Percentiles rank a stretch among this genome's conserved stretches.
Evolutionary conservation across 2,113 vertebrate genomes (phyloP).

Genomic region (Pogonocichla stellata): DNA sequence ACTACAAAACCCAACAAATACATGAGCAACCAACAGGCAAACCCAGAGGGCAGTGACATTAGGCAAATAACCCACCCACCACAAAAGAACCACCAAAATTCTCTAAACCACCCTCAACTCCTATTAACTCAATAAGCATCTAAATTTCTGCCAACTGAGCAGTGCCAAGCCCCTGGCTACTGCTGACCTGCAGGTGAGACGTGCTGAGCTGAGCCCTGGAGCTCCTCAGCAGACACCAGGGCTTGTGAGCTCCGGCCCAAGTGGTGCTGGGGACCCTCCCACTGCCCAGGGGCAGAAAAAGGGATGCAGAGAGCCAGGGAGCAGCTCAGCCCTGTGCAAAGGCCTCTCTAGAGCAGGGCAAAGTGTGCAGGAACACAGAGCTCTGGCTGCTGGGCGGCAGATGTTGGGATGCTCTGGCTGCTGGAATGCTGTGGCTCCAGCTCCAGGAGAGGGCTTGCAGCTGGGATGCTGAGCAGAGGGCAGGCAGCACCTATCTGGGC

Average conservation of each 20-base stretch:
- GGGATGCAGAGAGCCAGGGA: rapidly evolving
- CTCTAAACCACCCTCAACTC: not conserved
- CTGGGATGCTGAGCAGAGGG: not conserved
- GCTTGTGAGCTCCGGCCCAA: not conserved
- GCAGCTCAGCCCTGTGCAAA: not conserved
- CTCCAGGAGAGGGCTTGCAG: not conserved
- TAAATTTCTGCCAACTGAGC: not conserved
- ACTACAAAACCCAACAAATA: not conserved
- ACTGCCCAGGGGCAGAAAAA: no score
- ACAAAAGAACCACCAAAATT: rapidly evolving
- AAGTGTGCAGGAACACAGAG: not conserved
- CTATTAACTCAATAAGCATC: not conserved
- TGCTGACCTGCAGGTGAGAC: not conserved
- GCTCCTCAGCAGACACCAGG: not conserved
- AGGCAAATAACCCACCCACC: not conserved
- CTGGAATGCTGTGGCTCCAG: not conserved
- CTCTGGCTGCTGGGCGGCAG: not conserved
- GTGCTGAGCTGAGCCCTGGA: not conserved
- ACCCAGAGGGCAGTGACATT: rapidly evolving
- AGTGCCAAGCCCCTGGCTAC: not conserved
- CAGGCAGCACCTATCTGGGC: not conserved
- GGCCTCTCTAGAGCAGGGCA: not conserved
- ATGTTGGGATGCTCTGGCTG: not conserved
- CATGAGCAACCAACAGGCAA: not conserved
- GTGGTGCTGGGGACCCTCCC: not conserved